Percentiles rank a stretch among this genome's conserved stretches.
These are phyloP conservation scores for Arnoldichthys spilopterus DNA, from an alignment of 2,797 vertebrate species.

Conservation along the genomic window DNA sequence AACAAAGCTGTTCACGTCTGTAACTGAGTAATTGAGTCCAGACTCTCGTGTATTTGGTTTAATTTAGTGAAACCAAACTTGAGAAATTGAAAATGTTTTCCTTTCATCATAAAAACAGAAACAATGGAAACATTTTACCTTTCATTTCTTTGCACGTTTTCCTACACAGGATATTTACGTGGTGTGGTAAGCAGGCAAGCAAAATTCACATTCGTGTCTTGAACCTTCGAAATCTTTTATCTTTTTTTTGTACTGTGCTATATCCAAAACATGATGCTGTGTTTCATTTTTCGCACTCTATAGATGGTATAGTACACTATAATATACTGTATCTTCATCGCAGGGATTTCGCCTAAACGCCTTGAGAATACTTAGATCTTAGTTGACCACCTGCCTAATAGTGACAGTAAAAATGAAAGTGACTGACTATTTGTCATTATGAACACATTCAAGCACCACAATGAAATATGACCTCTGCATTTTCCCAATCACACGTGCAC, in stretches of 20 bases:
- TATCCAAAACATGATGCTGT: neutral
- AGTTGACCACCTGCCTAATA: too few relatives aligned
- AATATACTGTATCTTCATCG: too few relatives aligned
- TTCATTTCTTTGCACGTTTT: conserved; percentile 27
- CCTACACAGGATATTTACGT: conserved; percentile 4
- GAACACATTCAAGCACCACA: too few relatives aligned
- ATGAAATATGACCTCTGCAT: too few relatives aligned
- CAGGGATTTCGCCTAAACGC: too few relatives aligned
- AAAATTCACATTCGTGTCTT: neutral
- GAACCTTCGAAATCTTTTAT: neutral
- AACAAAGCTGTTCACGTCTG: neutral
- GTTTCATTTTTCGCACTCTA: neutral
- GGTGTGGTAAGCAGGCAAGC: neutral
- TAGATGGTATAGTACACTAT: too few relatives aligned
- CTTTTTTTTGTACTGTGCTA: too few relatives aligned
- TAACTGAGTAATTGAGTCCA: neutral
- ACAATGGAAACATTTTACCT: conserved; percentile 13
- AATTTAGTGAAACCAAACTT: conserved; percentile 30
- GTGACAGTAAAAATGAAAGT: too few relatives aligned
- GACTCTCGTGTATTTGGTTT: neutral
- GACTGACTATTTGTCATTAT: too few relatives aligned
- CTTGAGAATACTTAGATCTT: neutral
- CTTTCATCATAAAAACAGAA: conserved; percentile 19
- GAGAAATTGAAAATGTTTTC: conserved; percentile 20
- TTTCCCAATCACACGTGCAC: too few relatives aligned